A percentile compares a stretch with the other conserved stretches of the same genome.
phyloP scores from a whole-genome alignment of 37 sponge, comb jelly and placozoan genomes.

The Petrosia ficiformis region DNA sequence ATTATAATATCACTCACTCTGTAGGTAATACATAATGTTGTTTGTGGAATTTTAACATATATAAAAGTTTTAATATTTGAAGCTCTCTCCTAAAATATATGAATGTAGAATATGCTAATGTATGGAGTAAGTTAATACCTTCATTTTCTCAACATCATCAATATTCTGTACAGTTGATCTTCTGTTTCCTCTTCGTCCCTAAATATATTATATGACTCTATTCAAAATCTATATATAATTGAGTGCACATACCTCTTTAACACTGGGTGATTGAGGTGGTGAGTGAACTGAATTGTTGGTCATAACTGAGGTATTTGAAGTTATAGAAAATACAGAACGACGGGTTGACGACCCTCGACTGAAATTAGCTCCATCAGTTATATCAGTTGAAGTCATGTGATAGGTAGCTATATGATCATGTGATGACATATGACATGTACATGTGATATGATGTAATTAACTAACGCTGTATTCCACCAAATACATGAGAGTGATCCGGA shows the following conservation, averaged over 20 bases:
- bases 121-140: too few species aligned
- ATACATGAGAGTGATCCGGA: constrained; percentile 54
- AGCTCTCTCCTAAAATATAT: constrained; percentile 72
- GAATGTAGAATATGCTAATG: too few species aligned
- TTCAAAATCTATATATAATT: too few species aligned
- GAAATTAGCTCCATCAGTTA: background rate
- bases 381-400: too few species aligned
- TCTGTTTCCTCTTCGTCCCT: background rate
- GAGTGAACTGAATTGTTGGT: constrained; percentile 12
- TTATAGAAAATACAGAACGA: background rate
- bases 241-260: constrained; percentile 19
- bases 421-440: background rate
- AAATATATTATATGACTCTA: background rate
- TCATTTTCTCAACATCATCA: constrained; percentile 81
- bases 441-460: background rate
- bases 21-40: constrained; percentile 81
- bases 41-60: constrained; percentile 88
- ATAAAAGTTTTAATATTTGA: constrained; percentile 83
- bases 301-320: background rate
- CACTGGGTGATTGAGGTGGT: constrained; percentile 3
- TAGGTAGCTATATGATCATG: too few species aligned
- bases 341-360: background rate
- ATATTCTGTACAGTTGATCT: constrained; percentile 1
- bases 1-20: constrained; percentile 41
- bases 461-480: constrained; percentile 55